phyloP scores from a whole-genome alignment of 2,113 vertebrate species.

The Microcebus jonahi region DNA sequence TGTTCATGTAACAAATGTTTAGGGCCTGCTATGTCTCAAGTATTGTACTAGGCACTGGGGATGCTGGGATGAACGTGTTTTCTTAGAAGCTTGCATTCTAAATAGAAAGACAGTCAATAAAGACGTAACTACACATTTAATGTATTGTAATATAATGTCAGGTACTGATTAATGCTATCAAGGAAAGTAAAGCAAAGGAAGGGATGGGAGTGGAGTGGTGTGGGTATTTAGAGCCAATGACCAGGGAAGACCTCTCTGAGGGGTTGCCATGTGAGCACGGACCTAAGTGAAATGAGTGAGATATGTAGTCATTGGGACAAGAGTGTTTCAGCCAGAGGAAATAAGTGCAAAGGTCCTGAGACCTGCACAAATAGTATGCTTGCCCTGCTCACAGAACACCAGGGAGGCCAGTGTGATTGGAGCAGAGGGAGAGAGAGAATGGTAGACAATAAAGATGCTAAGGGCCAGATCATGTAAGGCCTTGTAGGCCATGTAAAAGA shows the following conservation, averaged over 20 bases:
- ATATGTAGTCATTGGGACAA: background rate
- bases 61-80: background rate
- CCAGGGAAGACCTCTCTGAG: background rate
- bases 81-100: background rate
- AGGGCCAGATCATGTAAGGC: background rate
- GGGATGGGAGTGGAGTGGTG: background rate
- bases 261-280: background rate
- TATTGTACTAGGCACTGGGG: background rate
- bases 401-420: background rate
- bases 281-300: background rate
- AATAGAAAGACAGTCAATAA: background rate
- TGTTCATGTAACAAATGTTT: background rate
- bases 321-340: background rate
- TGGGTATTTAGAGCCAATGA: background rate
- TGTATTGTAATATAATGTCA: background rate
- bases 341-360: background rate
- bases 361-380: background rate
- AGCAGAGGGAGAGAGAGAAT: background rate
- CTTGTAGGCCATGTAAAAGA: background rate
- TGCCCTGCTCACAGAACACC: background rate
- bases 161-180: background rate
- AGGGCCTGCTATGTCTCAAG: background rate
- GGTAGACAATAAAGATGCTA: background rate
- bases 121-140: background rate
- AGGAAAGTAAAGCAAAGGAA: background rate